Base-by-base conservation (phyloP, 1,140 invertebrate species). In the Zaprionus capensis region DNA sequence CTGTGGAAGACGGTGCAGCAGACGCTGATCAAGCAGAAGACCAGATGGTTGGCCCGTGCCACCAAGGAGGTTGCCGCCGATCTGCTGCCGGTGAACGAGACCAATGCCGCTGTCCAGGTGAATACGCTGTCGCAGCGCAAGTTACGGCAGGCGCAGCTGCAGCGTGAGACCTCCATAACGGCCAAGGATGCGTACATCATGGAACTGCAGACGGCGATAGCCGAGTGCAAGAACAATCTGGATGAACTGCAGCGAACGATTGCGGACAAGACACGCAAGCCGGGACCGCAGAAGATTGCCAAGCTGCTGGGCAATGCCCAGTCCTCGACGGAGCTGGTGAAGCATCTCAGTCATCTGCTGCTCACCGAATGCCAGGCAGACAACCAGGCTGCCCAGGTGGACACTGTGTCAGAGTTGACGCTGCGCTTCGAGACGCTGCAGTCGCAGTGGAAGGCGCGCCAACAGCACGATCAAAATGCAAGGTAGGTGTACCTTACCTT, bases 161-260 rank as follows among this genome's bases (percentile, higher is more conserved):
- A 93, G 71, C 93, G 94, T 28, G 93, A 95, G 65, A 94, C 94
- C 6, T 95, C 94, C 26, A 94, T 97, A 58, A 96, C 96, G 22
- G 95, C 96, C 1, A 96, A 96, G 88, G 96, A 97, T 90, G 96
- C 96, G 1, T 97, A 97, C 81, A 92, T 95, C 26, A 95, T 95
- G 69, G 96, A 97, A 91, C 88, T 97, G 12, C 93, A 94, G 17
- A 94, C 94, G 14, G 96, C 96, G 0, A 94, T 97, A 0, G 93
- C 92, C 4, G 96, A 96, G 79, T 95, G 95, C 81, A 93, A 92
- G 46, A 91, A 90, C 9, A 94, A 94, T 66, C 76, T 96, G 22
- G 93, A 94, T 17, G 91, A 93, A 3, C 84, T 96, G 17, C 94
- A 96, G 83, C 91, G 86, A 14, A 93, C 94, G 0, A 91, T 96